Evolutionary conservation across 2,888 invertebrate species (phyloP).

Genomic region (Chaetogeoica ovagalla): DNA sequence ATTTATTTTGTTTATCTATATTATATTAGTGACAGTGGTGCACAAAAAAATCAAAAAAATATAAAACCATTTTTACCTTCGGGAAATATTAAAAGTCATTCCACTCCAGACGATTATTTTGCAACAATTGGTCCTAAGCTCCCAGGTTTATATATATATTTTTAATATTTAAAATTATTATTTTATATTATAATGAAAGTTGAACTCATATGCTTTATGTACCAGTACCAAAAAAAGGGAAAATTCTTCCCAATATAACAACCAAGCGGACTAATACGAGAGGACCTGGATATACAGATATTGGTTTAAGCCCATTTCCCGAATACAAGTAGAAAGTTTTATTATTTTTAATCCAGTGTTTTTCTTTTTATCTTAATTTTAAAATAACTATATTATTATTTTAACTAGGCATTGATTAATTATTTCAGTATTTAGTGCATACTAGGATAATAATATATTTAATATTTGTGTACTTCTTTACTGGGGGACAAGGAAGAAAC

Average conservation of each 20-base stretch:
- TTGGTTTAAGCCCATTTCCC: constrained; percentile 63
- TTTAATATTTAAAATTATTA: not conserved
- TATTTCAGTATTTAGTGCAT: no score
- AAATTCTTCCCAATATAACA: not conserved
- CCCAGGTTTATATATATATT: constrained; percentile 53
- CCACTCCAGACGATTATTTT: constrained; percentile 64
- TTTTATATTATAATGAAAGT: not conserved
- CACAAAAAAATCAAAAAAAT: constrained; percentile 7
- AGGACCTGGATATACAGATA: constrained; percentile 63
- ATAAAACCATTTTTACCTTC: constrained; percentile 58
- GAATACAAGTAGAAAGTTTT: constrained; percentile 53
- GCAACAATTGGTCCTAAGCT: constrained; percentile 61
- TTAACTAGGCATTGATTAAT: no score
- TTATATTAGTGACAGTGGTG: not conserved
- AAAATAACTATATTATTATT: no score
- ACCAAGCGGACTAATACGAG: constrained; percentile 56
- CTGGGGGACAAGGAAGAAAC: no score
- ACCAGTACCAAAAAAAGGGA: not conserved
- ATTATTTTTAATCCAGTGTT: not conserved
- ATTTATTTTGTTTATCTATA: not conserved
- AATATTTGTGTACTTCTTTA: no score
- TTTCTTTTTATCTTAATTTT: not conserved
- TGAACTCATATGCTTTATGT: not conserved
- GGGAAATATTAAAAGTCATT: constrained; percentile 60
- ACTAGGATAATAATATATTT: no score